A percentile compares a stretch with the other conserved stretches of the same genome.
These are phyloP conservation scores for Myiothlypis chrysogaster DNA, from an alignment of 2,797 vertebrate genomes.

Conservation along the genomic window DNA sequence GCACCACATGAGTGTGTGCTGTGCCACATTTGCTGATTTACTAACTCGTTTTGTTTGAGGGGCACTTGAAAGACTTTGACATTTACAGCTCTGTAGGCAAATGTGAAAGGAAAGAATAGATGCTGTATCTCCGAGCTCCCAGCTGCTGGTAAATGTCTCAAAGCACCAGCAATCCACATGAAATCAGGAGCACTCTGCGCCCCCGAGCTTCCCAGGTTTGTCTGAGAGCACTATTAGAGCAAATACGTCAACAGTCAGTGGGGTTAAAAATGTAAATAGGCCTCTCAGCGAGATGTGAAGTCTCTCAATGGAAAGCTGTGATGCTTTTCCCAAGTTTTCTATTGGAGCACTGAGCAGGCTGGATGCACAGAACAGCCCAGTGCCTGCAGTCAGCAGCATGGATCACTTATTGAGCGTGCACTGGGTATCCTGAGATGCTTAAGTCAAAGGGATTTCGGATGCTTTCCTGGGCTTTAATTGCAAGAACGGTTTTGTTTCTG, in stretches of 20 bases:
- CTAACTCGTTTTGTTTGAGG: constrained; percentile 44
- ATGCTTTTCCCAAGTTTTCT: background rate
- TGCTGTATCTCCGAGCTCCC: constrained; percentile 45
- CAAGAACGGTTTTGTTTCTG: background rate
- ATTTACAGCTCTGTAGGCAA: constrained; percentile 61
- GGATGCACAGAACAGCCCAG: background rate
- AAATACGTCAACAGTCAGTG: background rate
- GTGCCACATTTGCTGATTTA: constrained; percentile 39
- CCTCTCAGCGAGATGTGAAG: constrained; percentile 18
- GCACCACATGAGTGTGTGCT: background rate
- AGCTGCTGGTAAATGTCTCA: constrained; percentile 25
- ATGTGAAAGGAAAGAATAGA: constrained; percentile 43
- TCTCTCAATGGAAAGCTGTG: constrained; percentile 25
- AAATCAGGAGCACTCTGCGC: background rate
- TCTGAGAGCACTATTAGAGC: background rate
- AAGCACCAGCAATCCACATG: background rate
- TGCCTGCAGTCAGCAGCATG: background rate
- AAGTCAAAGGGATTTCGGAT: background rate
- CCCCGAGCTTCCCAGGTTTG: background rate
- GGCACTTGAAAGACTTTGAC: constrained; percentile 58
- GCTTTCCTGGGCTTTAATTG: background rate
- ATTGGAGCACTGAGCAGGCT: background rate
- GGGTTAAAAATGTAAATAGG: constrained; percentile 10
- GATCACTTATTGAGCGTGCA: background rate
- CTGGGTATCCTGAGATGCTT: background rate